A percentile compares a stretch with the other conserved stretches of the same genome.
Evolutionary conservation across 2,113 vertebrate genomes (phyloP).

Genomic region (Neogobius melanostomus): DNA sequence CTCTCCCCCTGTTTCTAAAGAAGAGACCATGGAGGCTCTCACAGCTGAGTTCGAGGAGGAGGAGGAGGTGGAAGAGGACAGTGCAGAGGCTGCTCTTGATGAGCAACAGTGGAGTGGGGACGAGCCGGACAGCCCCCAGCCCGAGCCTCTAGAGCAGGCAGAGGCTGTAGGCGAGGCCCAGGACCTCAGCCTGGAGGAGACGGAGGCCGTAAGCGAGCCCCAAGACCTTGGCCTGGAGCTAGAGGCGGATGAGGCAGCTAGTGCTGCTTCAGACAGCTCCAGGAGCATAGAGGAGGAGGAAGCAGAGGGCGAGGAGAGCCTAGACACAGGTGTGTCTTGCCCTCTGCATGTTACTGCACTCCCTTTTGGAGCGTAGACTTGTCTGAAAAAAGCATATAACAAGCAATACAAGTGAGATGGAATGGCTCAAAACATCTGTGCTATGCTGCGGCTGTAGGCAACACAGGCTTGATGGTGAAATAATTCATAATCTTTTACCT

Average conservation of each 20-base stretch:
- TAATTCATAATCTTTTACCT: conserved; percentile 63
- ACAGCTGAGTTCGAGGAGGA: conserved; percentile 80
- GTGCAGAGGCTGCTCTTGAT: conserved; percentile 83
- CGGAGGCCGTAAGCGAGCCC: conserved; percentile 72
- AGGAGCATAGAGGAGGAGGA: conserved; percentile 80
- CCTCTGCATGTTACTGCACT: conserved; percentile 82
- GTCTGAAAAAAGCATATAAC: conserved; percentile 47
- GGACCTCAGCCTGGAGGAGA: conserved; percentile 65
- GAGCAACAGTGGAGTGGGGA: conserved; percentile 83
- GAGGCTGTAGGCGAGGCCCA: conserved; percentile 78
- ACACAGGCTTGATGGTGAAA: conserved; percentile 81
- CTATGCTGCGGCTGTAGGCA: conserved; percentile 81
- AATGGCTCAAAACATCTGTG: conserved; percentile 69
- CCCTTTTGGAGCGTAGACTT: conserved; percentile 45
- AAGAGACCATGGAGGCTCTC: conserved; percentile 87
- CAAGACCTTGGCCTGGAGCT: conserved; percentile 74
- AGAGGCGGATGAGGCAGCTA: conserved; percentile 67
- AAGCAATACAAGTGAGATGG: conserved; percentile 56
- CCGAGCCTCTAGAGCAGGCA: conserved; percentile 79
- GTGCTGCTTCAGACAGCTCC: conserved; percentile 74
- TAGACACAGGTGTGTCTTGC: conserved; percentile 89
- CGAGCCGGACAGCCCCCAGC: conserved; percentile 76
- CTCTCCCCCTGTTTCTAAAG: conserved; percentile 87
- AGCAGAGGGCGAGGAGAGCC: conserved; percentile 75
- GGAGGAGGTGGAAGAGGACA: conserved; percentile 78